Evolutionary conservation across 2,888 invertebrate species (phyloP).

Genomic region (Agrypnus murinus): DNA sequence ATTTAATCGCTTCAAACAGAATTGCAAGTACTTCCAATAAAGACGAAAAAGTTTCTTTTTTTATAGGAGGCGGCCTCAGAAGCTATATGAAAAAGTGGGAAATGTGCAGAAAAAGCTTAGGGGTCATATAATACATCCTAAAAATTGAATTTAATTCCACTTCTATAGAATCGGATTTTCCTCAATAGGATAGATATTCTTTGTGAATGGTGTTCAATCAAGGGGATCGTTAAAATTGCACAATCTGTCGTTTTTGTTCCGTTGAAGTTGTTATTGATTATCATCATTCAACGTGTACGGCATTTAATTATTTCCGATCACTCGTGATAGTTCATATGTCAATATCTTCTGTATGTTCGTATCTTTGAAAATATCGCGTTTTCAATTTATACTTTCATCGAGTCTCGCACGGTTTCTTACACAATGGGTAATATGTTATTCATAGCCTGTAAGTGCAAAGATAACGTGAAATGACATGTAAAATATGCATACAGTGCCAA

Average conservation of each 20-base stretch:
- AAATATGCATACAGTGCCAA: conserved; percentile 25
- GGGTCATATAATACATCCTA: conserved; percentile 22
- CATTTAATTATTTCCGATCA: conserved; percentile 42
- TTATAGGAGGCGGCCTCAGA: neutral
- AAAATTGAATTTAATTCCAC: conserved; percentile 33
- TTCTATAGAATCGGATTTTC: conserved; percentile 30
- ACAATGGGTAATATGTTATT: conserved; percentile 22
- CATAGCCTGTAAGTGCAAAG: conserved; percentile 8
- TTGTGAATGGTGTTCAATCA: conserved; percentile 41
- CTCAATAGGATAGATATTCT: conserved; percentile 37
- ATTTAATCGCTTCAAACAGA: neutral
- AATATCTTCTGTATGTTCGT: conserved; percentile 17
- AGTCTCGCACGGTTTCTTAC: conserved; percentile 24
- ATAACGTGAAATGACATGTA: conserved; percentile 11
- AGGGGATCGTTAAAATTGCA: conserved; percentile 36
- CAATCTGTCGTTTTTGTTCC: conserved; percentile 39
- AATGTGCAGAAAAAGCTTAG: conserved; percentile 7
- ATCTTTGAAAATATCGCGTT: conserved; percentile 13
- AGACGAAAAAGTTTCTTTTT: conserved; percentile 9
- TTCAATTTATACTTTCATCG: conserved; percentile 31
- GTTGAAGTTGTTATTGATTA: conserved; percentile 37
- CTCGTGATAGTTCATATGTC: conserved; percentile 42
- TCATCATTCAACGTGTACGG: conserved; percentile 31
- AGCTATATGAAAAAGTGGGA: conserved; percentile 10
- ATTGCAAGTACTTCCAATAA: conserved; percentile 3